phyloP scores from a whole-genome alignment of 2,888 invertebrate species.

The Lordiphosa fenestrarum region DNA sequence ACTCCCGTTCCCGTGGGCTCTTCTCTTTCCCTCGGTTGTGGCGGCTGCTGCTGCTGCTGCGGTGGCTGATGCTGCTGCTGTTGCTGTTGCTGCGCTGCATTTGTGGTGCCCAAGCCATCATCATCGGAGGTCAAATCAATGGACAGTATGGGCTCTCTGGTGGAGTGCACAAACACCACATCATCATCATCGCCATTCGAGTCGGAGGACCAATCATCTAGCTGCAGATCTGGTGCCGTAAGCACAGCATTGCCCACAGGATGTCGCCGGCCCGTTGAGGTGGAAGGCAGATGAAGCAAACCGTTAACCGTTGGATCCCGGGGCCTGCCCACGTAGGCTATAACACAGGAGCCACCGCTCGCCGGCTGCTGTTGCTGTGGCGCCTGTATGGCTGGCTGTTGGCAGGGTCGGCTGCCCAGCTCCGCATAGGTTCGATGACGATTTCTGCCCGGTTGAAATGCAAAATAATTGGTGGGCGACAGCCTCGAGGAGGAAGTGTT shows the following conservation, averaged over 20 bases:
- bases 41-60: neutral
- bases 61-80: neutral
- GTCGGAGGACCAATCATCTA: constrained; percentile 86
- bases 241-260: constrained; percentile 59
- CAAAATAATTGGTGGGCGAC: constrained; percentile 55
- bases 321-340: constrained; percentile 60
- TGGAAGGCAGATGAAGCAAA: constrained; percentile 33
- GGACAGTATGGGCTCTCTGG: constrained; percentile 81
- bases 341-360: constrained; percentile 54
- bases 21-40: neutral
- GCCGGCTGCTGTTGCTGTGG: constrained; percentile 26
- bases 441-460: constrained; percentile 58
- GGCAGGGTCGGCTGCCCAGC: constrained; percentile 10
- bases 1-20: constrained; percentile 3
- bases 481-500: constrained; percentile 19
- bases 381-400: constrained; percentile 26
- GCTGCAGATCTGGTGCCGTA: constrained; percentile 85
- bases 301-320: constrained; percentile 31
- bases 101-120: constrained; percentile 70
- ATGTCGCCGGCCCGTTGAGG: constrained; percentile 43
- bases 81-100: constrained; percentile 2
- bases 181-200: constrained; percentile 85
- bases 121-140: constrained; percentile 84
- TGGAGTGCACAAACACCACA: constrained; percentile 80
- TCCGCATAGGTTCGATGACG: constrained; percentile 59